Base-by-base conservation (phyloP, 2,113 vertebrate species). In the Microcebus lehilahytsara region DNA sequence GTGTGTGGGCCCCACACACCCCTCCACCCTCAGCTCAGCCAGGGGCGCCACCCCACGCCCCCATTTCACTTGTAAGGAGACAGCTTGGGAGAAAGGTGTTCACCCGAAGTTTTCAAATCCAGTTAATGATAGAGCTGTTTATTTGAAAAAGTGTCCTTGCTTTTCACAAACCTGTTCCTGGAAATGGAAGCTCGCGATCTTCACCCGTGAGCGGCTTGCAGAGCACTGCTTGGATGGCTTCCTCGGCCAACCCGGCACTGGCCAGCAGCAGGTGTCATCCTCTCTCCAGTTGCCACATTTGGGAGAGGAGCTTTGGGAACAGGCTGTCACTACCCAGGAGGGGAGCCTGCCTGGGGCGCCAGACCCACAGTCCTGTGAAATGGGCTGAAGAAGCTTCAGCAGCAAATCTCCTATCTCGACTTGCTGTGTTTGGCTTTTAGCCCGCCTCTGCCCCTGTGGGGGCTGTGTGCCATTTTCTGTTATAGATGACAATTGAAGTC, bases 121-220 rank as follows among this genome's bases (percentile, higher is more conserved):
- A 32, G 32, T 25, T 75, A 84, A 13, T 30, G 11, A 6, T 14
- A 17, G 78, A 60, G 40, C 34, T 12, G 4, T 75, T 64, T n/a
- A 14, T 77, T 92, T 71, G 56, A 88, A 60, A 91, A 67, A 22
- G 9, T 56, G 53, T 7, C 42, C 77, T 86, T 91, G 40, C 60
- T 46, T 16, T 42, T 60, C 81, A 23, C 25, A 27, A 83, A 49
- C 77, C 49, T 69, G 37, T 49, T 56, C 34, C 46, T 79, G 25
- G 64, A 67, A 77, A 6, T 72, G 30, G 34, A 40, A 25, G 34
- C 5, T 10, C 30, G 23, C 13, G 10, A 37, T 51, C 32, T 67
- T 93, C 11, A 17, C 16, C 16, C 9, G 67, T 32, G 56, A 30
- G 46, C 9, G 34, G 20, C 11, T 42, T 30, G 46, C 40, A 32